These are phyloP conservation scores for Uromys caudimaculatus DNA, from an alignment of 2,797 vertebrate species.

Conservation along the genomic window DNA sequence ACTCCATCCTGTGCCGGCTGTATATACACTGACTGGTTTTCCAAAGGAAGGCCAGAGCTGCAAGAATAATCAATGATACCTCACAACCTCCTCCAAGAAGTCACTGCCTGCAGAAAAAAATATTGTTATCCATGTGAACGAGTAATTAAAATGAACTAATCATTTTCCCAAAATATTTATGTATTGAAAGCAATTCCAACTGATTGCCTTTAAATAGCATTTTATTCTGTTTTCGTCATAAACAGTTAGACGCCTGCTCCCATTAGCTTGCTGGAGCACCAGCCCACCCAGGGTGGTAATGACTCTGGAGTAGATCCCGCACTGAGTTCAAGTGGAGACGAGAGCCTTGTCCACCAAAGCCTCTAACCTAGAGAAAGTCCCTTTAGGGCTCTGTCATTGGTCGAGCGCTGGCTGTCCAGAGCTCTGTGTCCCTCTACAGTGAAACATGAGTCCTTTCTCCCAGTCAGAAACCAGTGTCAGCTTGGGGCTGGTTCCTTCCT, in stretches of 20 bases:
- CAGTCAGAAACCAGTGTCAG: constrained; percentile 43
- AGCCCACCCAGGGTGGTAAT: not conserved
- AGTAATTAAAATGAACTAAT: constrained; percentile 84
- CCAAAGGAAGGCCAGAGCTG: rapidly evolving
- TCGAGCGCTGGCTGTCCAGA: not conserved
- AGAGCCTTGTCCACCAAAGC: not conserved
- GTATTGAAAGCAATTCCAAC: constrained; percentile 79
- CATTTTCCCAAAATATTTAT: constrained; percentile 83
- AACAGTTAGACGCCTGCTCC: constrained; percentile 1
- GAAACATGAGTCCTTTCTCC: constrained; percentile 5
- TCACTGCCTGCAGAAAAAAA: constrained; percentile 46
- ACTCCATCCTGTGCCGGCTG: not conserved
- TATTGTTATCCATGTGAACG: constrained; percentile 75
- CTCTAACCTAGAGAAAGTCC: not conserved
- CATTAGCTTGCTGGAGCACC: not conserved
- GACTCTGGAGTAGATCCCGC: not conserved
- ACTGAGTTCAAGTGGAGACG: not conserved
- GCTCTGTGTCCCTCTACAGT: not conserved
- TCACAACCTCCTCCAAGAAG: constrained; percentile 30
- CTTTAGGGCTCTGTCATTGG: not conserved
- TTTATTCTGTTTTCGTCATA: constrained; percentile 70
- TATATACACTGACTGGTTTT: not conserved
- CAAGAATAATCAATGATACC: not conserved
- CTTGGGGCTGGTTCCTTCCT: constrained; percentile 79
- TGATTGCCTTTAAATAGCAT: constrained; percentile 80